Base-by-base conservation (phyloP, 2,113 vertebrate species). In the Burhinus bistriatus region DNA sequence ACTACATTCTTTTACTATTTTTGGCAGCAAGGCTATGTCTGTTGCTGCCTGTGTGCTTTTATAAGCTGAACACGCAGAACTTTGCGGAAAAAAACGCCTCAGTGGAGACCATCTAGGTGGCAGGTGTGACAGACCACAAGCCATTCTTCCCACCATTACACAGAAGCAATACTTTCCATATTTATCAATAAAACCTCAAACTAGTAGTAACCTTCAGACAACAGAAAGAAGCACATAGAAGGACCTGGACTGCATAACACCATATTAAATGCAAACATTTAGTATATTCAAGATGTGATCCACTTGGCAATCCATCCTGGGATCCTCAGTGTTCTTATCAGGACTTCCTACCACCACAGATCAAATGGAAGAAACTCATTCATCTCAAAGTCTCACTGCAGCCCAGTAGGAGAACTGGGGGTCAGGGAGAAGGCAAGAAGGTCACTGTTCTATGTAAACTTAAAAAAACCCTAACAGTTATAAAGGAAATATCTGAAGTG, bases 1-100 rank as follows among this genome's bases (percentile, higher is more conserved):
- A 22, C 45, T 32, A 14, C 72, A 27, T 92, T 75, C 66, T 70
- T 88, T 42, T 13, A 20, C 89, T 87, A 23, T 78, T 95, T 95
- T 76, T 62, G 81, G 89, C 83, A 71, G 13, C 52, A 51, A 49
- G 68, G n/a, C 58, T 44, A 22, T 0, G 0, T 59, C 83, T 62
- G 47, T 4, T 8, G 21, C 83, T 83, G 34, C 0, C 0, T 3
- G 44, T 10, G n/a, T 26, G 2, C 57, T 49, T n/a, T 47, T 45
- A 27, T 12, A 79, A 59, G 52, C 85, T 47, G 73, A 81, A 65
- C 6, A 5, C 0, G 7, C 68, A 70, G 59, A 40, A 21, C 20
- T 9, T 5, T 1, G 38, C 9, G 2, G 2, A 90, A 55, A 32
- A 55, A 36, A 77, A 55, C 0, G 5, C 18, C 61, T 73, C 45